Base-by-base conservation (phyloP, 2,888 invertebrate genomes). In the Oxyteleia sp. region DNA sequence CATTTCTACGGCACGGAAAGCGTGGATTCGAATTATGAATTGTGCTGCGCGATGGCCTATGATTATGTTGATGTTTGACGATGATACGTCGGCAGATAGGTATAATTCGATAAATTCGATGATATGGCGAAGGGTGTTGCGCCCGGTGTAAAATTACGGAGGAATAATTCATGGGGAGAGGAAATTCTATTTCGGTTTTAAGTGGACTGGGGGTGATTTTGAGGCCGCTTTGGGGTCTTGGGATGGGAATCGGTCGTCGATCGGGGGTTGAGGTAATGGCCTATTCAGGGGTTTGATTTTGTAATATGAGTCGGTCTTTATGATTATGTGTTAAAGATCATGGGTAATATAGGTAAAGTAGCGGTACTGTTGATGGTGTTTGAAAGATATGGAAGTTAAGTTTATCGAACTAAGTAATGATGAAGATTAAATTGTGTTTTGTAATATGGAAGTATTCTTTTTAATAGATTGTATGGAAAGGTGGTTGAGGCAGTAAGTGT, bases 141-240 rank as follows among this genome's bases (percentile, higher is more conserved):
- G 55, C 13, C 45, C 32, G 18, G 26, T n/a, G 41, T 57, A 47
- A 23, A 69, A 57, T 55, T 57, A 20, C 18, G 16, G 61, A 41
- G 0, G 59, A 38, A 59, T 59, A 49, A 49, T 71, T 69, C 57
- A 69, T 45, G 47, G 43, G n/a, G 51, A 53, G 35, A 23, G 15
- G 55, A 45, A 23, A 35, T 32, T 63, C 53, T 29, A 55, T 55
- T 47, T 41, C 15, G 35, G 38, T 45, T 43, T 53, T 32, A 29
- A 32, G 43, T 63, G 63, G 63, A 74, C 53, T 38, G 43, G 15
- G 43, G 15, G 55, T 41, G 16, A 49, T 66, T 75, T 66, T 53
- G 2, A 57, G 57, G 4, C 13, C 15, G 16, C 11, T 29, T 32
- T n/a, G 23, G 11, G 41, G 41, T 47, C 10, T 26, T 26, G 29